Base-by-base conservation (phyloP, 1,140 invertebrate genomes). In the Idris sp. region DNA sequence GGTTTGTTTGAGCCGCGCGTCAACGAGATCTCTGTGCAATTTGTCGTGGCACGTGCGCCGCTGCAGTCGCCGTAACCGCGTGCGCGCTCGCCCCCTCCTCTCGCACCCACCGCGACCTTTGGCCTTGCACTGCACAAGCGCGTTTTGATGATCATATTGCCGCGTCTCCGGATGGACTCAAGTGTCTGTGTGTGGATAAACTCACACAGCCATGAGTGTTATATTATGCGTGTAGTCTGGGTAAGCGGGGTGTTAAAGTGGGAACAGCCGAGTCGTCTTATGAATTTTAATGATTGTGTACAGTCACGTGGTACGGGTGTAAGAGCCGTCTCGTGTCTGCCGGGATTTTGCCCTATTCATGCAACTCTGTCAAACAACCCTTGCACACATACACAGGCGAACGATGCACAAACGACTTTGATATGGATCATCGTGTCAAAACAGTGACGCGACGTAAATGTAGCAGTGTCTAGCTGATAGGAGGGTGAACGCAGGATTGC, bases 231-330 rank as follows among this genome's bases (percentile, higher is more conserved):
- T 44, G 28, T 59, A n/a, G n/a, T n/a, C n/a, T n/a, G n/a, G n/a
- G n/a, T n/a, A n/a, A n/a, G n/a, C 48, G 19, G 74, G 46, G 76
- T 40, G 72, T 56, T 79, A 81, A 83, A 82, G 73, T 79, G 81
- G 74, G 79, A 83, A 83, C 51, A 74, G 65, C 51, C 72, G 73
- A 77, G 58, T 69, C 62, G 58, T 78, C 81, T 85, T 84, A 84
- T 84, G 83, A 85, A 85, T 85, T 85, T 84, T 83, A 82, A 85
- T 81, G 79, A 75, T 46, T 43, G 58, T 67, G 61, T 78, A 75
- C 73, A 78, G 77, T 82, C 82, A 79, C 78, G 80, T 80, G 82
- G 83, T 76, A 76, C 31, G 10, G 64, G 67, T 69, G 49, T 76
- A 81, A 81, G 79, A 71, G 72, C 46, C 62, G 76, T 67, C 69